Evolutionary conservation across 2,888 invertebrate species (phyloP).

Genomic region (Cinara cedri): DNA sequence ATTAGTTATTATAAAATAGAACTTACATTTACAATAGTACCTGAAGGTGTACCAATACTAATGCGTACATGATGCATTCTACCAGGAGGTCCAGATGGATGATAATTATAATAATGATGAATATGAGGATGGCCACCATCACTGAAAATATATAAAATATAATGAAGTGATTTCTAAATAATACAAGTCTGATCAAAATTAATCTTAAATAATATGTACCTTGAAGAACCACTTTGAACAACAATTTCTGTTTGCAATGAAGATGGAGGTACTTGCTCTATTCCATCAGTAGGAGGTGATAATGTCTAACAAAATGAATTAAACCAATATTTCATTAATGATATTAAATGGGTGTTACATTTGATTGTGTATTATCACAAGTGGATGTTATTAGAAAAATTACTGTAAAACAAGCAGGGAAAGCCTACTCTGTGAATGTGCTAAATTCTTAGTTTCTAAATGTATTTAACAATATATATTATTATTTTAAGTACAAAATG

Average conservation of each 20-base stretch:
- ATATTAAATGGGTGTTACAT: no score
- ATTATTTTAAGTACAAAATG: no score
- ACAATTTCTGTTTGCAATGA: conserved; percentile 62
- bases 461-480: no score
- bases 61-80: conserved; percentile 69
- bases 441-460: no score
- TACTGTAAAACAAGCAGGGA: no score
- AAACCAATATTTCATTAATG: background rate
- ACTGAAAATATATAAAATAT: conserved; percentile 63
- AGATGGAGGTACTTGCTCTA: conserved; percentile 59
- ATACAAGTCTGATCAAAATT: conserved; percentile 44
- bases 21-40: conserved; percentile 58
- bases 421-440: no score
- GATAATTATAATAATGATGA: conserved; percentile 79
- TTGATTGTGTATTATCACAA: no score
- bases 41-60: conserved; percentile 65
- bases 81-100: conserved; percentile 63
- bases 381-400: no score
- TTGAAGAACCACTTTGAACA: conserved; percentile 61
- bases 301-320: conserved; percentile 41
- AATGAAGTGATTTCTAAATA: background rate
- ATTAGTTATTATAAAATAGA: background rate
- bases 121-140: conserved; percentile 69
- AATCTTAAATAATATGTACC: conserved; percentile 59
- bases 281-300: conserved; percentile 58